Evolutionary conservation across 2,797 vertebrate genomes (phyloP).

Genomic region (Clarias pachynema): DNA sequence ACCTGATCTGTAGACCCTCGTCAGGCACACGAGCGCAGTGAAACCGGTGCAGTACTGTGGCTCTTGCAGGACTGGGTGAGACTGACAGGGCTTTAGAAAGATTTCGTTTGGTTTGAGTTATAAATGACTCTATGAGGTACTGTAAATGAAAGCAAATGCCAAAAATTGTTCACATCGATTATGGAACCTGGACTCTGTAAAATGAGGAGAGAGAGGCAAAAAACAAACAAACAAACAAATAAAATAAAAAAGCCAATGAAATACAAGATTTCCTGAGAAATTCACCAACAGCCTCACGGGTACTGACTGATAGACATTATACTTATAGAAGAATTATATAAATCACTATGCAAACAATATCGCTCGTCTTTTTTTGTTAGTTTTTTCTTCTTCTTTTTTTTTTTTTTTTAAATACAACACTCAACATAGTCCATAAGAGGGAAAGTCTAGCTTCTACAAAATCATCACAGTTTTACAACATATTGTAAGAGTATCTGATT

Average conservation of each 20-base stretch:
- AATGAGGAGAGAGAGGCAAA: constrained; percentile 64
- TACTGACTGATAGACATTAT: constrained; percentile 77
- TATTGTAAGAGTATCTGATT: constrained; percentile 68
- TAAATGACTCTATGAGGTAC: constrained; percentile 42
- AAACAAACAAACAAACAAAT: constrained; percentile 60
- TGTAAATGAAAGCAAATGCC: constrained; percentile 28
- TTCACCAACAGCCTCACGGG: constrained; percentile 90
- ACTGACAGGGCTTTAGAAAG: background rate
- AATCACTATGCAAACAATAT: constrained; percentile 62
- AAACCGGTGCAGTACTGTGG: background rate
- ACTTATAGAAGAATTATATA: constrained; percentile 56
- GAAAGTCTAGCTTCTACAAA: constrained; percentile 61
- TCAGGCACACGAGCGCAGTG: background rate
- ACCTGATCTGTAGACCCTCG: background rate
- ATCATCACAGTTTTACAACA: constrained; percentile 68
- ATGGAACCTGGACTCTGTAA: constrained; percentile 30
- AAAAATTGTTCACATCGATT: constrained; percentile 32
- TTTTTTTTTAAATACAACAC: constrained; percentile 58
- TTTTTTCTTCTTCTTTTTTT: background rate
- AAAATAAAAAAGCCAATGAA: constrained; percentile 75
- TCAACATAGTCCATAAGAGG: constrained; percentile 57
- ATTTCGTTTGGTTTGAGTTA: constrained; percentile 27
- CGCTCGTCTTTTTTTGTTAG: background rate
- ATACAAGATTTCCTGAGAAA: constrained; percentile 91
- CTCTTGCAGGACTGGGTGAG: background rate